phyloP scores from a whole-genome alignment of 2,113 vertebrate genomes.

The Amblyornis subalaris region DNA sequence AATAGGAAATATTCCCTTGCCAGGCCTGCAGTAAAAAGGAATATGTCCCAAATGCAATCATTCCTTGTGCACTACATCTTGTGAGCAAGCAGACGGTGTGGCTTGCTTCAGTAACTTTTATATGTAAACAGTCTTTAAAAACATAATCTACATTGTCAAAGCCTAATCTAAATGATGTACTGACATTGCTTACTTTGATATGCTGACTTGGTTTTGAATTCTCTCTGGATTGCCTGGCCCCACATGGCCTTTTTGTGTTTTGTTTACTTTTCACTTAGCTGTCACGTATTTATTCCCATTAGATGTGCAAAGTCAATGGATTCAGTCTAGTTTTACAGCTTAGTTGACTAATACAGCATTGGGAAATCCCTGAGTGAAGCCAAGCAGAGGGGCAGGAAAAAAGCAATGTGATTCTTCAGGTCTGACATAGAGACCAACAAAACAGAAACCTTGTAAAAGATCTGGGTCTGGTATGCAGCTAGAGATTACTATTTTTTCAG shows the following conservation, averaged over 20 bases:
- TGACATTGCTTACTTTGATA: constrained; percentile 41
- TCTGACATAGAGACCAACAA: neutral
- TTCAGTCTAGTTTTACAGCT: constrained; percentile 26
- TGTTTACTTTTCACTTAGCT: constrained; percentile 56
- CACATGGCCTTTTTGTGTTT: constrained; percentile 35
- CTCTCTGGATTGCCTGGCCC: constrained; percentile 31
- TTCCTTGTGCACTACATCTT: neutral
- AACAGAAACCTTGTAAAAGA: neutral
- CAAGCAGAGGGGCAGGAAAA: neutral
- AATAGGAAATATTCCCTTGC: neutral
- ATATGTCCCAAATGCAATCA: neutral
- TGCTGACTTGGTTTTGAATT: constrained; percentile 38
- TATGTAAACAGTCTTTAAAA: constrained; percentile 58
- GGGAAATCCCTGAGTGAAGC: neutral
- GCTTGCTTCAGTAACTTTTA: constrained; percentile 45
- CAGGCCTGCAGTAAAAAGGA: neutral
- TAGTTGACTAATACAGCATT: neutral
- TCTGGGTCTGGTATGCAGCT: neutral
- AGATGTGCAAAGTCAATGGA: constrained; percentile 22
- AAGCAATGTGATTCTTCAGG: neutral
- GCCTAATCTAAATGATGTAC: constrained; percentile 48
- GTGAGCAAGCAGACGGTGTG: constrained; percentile 26
- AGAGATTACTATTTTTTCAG: neutral
- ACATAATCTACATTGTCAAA: constrained; percentile 36
- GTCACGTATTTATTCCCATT: constrained; percentile 54